Evolutionary conservation across 2,113 vertebrate species (phyloP), one percentile per base, ranked within the genome.

Genomic region (Macrotus californicus): DNA sequence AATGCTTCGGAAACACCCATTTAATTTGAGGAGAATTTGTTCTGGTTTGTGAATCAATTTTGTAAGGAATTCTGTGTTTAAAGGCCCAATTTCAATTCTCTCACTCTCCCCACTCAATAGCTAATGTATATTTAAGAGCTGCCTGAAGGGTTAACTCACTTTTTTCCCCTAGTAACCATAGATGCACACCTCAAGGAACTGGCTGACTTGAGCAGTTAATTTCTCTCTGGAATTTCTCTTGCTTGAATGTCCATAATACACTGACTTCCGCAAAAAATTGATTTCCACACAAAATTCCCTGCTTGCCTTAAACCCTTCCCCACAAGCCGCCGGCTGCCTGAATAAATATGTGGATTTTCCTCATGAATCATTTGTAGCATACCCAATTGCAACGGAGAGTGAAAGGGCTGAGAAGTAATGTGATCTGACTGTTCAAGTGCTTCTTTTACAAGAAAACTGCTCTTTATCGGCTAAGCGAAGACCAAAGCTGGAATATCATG

Each of bases 271-370:
- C 97, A 98, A 98, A 98, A 97, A 98, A 98, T 98, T 98, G 98
- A 98, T 98, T 98, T 98, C 97, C 98, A 98, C 98, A 98, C 98
- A 98, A 98, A 98, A 98, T 98, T 98, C 98, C 98, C 97, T 98
- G 96, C 98, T 98, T 98, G 97, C 98, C 98, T 98, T 98, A 98
- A 98, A 97, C 97, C 92, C 89, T 97, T 98, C 97, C 96, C 97
- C 87, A 94, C 92, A 96, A 96, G 97, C 97, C 82, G 89, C 77
- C 31, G 64, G 92, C 97, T 96, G 97, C 94, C 96, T 97, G 97
- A 94, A 98, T 98, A 98, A 98, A 98, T 98, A 97, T 97, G 96
- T 94, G 95, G 91, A 21, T 94, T 94, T 93, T 95, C 81, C 94
- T 98, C 95, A 88, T 94, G 96, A 98, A 97, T 98, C 96, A 96